Base-by-base conservation (phyloP, 2,113 vertebrate genomes). In the Pterocles burchelli region DNA sequence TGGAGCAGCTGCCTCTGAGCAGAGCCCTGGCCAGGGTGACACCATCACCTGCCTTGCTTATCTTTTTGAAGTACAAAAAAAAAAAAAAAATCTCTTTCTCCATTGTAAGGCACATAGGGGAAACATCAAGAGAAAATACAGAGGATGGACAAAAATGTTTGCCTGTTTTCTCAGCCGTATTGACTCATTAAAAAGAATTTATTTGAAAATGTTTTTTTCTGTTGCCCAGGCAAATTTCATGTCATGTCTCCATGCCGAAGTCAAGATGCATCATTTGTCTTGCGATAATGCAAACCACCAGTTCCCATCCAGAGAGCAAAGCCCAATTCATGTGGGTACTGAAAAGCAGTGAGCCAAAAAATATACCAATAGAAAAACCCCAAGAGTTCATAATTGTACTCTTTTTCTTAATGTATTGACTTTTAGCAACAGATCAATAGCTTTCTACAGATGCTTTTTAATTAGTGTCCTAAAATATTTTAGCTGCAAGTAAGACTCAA, bases 31-130 rank as follows among this genome's bases (percentile, higher is more conserved):
- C 36, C 61, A 58, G 33, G 46, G 28, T n/a, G 55, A n/a, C n/a
- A 58, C 24, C 31, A 14, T 90, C 70, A 41, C 24, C 62, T 89
- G 71, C 45, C 22, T 73, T 68, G 48, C 29, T 80, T 49, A 54
- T 21, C 51, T 80, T 91, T 72, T 36, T 28, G 19, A 51, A 72
- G 41, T 46, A 15, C 19, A 41, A 34, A 62, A 66, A 59, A 52
- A 41, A 34, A 62, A 66, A 59, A 52, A 46, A 41, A 12, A 41
- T 41, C 41, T 51, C 2, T 36, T n/a, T 57, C 46, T 88, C 49
- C 16, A 1, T 54, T 80, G 29, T 24, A 46, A 29, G n/a, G 18
- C 24, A 31, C 0, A 0, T 62, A 65, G 10, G 51, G n/a, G 29
- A 26, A 89, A 3, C 28, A 67, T 34, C 31, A 41, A 36, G 41